Base-by-base conservation (phyloP, 2,797 vertebrate species). In the Miichthys miiuy region DNA sequence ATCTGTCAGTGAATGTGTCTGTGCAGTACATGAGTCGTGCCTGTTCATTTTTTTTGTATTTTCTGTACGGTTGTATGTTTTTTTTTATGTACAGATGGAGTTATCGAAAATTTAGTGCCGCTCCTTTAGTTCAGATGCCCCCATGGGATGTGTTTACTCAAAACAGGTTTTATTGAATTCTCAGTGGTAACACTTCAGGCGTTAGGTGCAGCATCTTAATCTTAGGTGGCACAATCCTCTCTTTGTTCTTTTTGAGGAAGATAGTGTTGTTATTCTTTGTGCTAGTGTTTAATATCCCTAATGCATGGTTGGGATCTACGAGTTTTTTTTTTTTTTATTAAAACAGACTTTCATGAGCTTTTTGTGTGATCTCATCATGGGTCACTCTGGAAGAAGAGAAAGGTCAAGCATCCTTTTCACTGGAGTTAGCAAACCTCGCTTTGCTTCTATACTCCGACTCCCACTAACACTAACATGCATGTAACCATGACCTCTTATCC, bases 141-240 rank as follows among this genome's bases (percentile, higher is more conserved):
- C 56, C 73, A 13, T 9, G 25, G 73, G 79, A 72, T 48, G 10
- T 66, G 47, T 83, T 86, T 74, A 63, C 47, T 54, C 30, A n/a
- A 52, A 81, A 68, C 74, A 69, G 52, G 58, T 74, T 83, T 84
- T 80, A 81, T 85, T 83, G 63, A 86, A 70, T 68, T 72, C 82
- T 85, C 80, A 11, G 67, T 50, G 83, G 75, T 65, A 80, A 75
- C 71, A 81, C 76, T 80, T 77, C 38, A 77, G n/a, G 30, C 12
- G 2, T 44, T 38, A 54, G 67, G 63, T 83, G 57, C 56, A 44
- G 61, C 38, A 30, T 66, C 76, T 87, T 44, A 62, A 72, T 67
- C 38, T 56, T 41, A 47, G 34, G 58, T 25, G 34, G 21, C 27
- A 64, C 10, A 25, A 52, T 77, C 60, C 69, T 30, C 6, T 75